Percentiles rank a stretch among this genome's conserved stretches.
Conservation (phyloP, 2,797 vertebrate species). For the Pantherophis vulpinus region DNA sequence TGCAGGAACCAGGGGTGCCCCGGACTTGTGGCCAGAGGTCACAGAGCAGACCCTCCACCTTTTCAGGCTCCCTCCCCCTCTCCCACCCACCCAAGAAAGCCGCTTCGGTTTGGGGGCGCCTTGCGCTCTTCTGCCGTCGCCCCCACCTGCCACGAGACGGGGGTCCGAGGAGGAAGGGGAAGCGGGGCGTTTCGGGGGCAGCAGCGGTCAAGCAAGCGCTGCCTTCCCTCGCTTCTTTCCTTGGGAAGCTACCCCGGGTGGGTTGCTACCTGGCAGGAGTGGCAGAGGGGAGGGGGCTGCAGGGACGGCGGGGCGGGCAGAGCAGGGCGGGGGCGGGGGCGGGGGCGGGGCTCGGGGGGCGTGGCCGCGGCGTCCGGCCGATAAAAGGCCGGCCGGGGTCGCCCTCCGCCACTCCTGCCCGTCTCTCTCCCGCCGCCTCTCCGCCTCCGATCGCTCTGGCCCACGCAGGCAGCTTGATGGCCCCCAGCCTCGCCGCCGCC, state of each 20-base stretch:
- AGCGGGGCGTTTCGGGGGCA: background rate
- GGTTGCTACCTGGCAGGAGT: background rate
- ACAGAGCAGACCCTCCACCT: background rate
- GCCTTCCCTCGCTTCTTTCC: no score
- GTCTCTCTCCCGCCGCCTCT: background rate
- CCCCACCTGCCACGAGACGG: background rate
- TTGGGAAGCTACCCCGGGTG: background rate
- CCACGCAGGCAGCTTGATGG: background rate
- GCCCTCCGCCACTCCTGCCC: background rate
- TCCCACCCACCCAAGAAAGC: background rate
- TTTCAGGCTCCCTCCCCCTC: background rate
- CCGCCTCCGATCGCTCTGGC: background rate
- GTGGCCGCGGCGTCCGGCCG: background rate
- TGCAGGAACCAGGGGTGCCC: background rate
- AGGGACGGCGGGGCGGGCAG: background rate
- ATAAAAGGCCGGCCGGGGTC: background rate
- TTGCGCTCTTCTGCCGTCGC: background rate
- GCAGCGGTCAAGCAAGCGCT: no score
- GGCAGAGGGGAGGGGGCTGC: background rate
- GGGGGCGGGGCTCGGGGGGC: background rate
- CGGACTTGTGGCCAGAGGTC: background rate
- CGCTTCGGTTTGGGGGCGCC: background rate
- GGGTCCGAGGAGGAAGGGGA: background rate
- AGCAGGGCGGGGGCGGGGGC: background rate
- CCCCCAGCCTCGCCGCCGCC: background rate